Evolutionary conservation across 1,140 invertebrate genomes (phyloP).

Genomic region (Nebria ingens): DNA sequence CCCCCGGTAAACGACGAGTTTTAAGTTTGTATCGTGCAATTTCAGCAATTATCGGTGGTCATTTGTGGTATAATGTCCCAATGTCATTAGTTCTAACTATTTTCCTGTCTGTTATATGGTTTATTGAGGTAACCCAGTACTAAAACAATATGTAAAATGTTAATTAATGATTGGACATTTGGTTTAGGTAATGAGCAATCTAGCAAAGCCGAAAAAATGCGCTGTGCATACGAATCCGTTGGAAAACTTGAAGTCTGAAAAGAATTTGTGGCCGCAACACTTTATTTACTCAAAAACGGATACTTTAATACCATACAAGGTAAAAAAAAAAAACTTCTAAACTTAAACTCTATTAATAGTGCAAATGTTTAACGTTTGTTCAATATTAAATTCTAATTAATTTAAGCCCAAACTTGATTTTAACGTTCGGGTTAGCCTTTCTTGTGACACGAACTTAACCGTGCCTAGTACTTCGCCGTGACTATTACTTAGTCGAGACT

Average conservation of each 20-base stretch:
- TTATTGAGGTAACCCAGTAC: constrained; percentile 39
- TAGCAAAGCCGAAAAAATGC: constrained; percentile 24
- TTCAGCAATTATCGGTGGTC: constrained; percentile 46
- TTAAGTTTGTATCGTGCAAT: constrained; percentile 46
- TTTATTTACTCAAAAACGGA: constrained; percentile 67
- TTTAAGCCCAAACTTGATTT: too few relatives aligned
- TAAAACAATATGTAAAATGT: neutral
- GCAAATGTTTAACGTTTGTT: too few relatives aligned
- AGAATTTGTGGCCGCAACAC: constrained; percentile 51
- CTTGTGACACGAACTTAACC: too few relatives aligned
- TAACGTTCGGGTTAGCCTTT: too few relatives aligned
- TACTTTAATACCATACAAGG: constrained; percentile 43
- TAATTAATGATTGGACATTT: too few relatives aligned
- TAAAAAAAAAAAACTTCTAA: constrained; percentile 25
- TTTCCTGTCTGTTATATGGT: constrained; percentile 47
- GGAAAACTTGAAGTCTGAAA: constrained; percentile 36
- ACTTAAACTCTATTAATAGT: constrained; percentile 12
- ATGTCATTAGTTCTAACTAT: constrained; percentile 44
- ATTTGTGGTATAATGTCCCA: constrained; percentile 37
- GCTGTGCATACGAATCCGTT: constrained; percentile 35
- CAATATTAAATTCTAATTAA: too few relatives aligned
- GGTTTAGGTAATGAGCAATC: constrained; percentile 30
- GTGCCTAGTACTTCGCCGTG: too few relatives aligned
- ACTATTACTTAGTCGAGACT: too few relatives aligned
- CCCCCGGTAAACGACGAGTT: constrained; percentile 52